These are phyloP conservation scores for Labroides dimidiatus DNA, from an alignment of 2,797 vertebrate genomes.

Conservation along the genomic window DNA sequence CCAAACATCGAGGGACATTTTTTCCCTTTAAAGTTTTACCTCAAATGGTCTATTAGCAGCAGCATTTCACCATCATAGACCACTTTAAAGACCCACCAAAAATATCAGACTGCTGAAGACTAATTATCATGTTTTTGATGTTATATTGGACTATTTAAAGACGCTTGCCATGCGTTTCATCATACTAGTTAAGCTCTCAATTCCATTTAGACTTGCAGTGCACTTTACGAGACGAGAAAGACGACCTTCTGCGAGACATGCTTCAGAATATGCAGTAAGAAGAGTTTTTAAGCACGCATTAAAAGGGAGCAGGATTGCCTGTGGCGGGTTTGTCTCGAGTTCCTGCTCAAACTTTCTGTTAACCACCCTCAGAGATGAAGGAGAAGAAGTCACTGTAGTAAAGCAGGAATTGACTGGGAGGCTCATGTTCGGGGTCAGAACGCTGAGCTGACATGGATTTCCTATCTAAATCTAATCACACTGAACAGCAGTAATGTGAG, in stretches of 20 bases:
- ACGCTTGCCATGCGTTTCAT: conserved; percentile 13
- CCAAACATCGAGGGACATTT: not conserved
- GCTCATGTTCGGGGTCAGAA: conserved; percentile 37
- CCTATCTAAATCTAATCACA: conserved; percentile 42
- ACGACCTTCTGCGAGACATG: conserved; percentile 14
- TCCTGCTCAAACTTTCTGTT: not conserved
- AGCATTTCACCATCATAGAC: conserved; percentile 12
- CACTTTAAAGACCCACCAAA: conserved; percentile 23
- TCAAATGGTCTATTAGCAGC: conserved; percentile 4
- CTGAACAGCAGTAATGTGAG: conserved; percentile 15
- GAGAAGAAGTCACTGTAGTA: conserved; percentile 48
- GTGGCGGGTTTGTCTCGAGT: conserved; percentile 34
- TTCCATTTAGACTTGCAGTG: conserved; percentile 6
- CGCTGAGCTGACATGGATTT: conserved; percentile 41
- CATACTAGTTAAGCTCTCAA: conserved; percentile 25
- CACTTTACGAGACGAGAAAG: conserved; percentile 6
- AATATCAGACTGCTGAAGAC: conserved; percentile 30
- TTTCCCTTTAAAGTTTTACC: not conserved
- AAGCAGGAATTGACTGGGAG: conserved; percentile 44
- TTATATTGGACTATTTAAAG: conserved; percentile 19
- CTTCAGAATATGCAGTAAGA: conserved; percentile 34
- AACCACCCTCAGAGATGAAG: conserved; percentile 15
- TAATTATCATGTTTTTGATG: conserved; percentile 23
- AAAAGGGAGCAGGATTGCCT: conserved; percentile 8
- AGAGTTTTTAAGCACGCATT: conserved; percentile 4